A percentile compares a stretch with the other conserved stretches of the same genome.
Conservation (phyloP, 1,140 invertebrate species). For the Nylanderia fulva region DNA sequence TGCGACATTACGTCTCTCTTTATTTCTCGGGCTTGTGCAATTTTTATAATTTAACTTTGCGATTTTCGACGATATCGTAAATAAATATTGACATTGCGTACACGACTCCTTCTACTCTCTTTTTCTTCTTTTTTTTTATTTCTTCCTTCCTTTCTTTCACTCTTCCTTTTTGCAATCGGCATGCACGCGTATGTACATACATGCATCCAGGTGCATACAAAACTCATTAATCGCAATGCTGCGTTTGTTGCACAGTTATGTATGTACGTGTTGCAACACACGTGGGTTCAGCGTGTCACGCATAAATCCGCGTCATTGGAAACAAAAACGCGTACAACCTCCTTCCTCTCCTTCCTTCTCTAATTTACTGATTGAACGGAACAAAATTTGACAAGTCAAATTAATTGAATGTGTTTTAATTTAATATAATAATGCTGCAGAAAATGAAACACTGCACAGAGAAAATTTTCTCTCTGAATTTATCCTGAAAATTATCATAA, state of each 20-base stretch:
- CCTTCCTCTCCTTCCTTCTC: neutral
- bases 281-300: neutral
- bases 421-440: neutral
- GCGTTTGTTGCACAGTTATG: neutral
- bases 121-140: neutral
- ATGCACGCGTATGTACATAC: slow-evolving; percentile 36
- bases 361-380: neutral
- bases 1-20: neutral
- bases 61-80: slow-evolving; percentile 48
- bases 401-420: neutral
- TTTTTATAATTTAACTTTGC: slow-evolving; percentile 45
- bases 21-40: neutral
- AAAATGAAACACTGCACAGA: no score
- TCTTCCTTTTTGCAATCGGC: slow-evolving; percentile 7
- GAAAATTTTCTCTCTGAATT: no score
- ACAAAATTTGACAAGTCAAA: neutral
- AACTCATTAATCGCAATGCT: neutral
- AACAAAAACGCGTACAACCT: neutral
- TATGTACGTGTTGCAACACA: slow-evolving; percentile 17
- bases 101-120: slow-evolving; percentile 8
- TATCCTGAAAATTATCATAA: no score
- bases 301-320: neutral
- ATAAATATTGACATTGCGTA: slow-evolving; percentile 63
- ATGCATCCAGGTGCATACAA: slow-evolving; percentile 14
- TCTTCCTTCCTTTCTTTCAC: neutral